These are phyloP conservation scores for Tiliacea citrago DNA, from an alignment of 2,888 invertebrate genomes.

Conservation along the genomic window DNA sequence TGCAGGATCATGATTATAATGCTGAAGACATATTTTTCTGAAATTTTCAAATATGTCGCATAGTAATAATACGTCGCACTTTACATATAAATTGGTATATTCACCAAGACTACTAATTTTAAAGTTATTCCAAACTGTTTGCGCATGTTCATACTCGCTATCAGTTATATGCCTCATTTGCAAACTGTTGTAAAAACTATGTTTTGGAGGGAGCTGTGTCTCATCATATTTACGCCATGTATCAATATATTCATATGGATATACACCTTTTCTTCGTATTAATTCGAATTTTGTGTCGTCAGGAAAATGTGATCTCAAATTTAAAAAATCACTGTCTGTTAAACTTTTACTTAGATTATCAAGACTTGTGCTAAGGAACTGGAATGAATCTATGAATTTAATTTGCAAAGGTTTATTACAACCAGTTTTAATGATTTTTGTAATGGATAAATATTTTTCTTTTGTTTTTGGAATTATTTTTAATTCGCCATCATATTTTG, in stretches of 20 bases:
- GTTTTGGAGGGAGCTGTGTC: conserved; percentile 25
- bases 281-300: background rate
- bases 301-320: conserved; percentile 1
- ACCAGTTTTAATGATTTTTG: background rate
- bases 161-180: background rate
- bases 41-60: conserved; percentile 1
- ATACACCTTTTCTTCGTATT: no score
- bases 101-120: background rate
- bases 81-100: conserved; percentile 4
- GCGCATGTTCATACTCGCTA: background rate
- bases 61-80: background rate
- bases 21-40: background rate
- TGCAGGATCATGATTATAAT: background rate
- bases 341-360: conserved; percentile 5
- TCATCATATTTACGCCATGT: conserved; percentile 3
- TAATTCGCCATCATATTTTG: background rate
- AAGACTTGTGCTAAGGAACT: background rate
- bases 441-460: background rate
- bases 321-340: background rate
- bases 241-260: conserved; percentile 11
- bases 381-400: conserved; percentile 1
- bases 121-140: background rate
- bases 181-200: background rate
- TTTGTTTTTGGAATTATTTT: conserved; percentile 8
- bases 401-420: background rate